A percentile compares a stretch with the other conserved stretches of the same genome.
Conservation (phyloP, 2,797 vertebrate species). For the Poeciliopsis infans region DNA sequence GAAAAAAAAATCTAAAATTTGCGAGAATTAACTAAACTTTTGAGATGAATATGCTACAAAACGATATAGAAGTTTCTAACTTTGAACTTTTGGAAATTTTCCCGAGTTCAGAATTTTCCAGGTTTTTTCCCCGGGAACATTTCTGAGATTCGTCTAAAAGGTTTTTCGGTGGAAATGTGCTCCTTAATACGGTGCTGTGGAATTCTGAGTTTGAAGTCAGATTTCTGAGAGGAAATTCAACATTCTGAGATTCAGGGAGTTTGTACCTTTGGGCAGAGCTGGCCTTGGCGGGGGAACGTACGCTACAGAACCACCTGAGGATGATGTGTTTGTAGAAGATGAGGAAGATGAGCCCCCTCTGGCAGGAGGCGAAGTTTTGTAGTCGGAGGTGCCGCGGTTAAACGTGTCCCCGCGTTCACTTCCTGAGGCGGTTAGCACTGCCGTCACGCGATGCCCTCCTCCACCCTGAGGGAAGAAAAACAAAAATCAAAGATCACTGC, state of each 20-base stretch:
- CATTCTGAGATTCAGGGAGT: not conserved
- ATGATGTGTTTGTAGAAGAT: slow-evolving; percentile 52
- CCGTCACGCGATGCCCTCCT: slow-evolving; percentile 16
- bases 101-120: too few species aligned
- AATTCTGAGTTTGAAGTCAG: not conserved
- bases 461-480: slow-evolving; percentile 37
- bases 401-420: slow-evolving; percentile 66
- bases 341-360: slow-evolving; percentile 61
- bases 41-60: too few species aligned
- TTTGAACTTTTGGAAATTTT: too few species aligned
- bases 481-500: slow-evolving; percentile 7
- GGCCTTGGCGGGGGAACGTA: slow-evolving; percentile 56
- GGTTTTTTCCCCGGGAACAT: too few species aligned
- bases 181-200: too few species aligned
- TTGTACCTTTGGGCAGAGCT: slow-evolving; percentile 78
- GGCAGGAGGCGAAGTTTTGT: slow-evolving; percentile 11
- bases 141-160: too few species aligned
- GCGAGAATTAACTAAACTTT: too few species aligned
- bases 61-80: too few species aligned
- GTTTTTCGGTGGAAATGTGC: too few species aligned
- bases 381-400: slow-evolving; percentile 40
- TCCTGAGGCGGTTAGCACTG: slow-evolving; percentile 51
- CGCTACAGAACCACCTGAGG: slow-evolving; percentile 54
- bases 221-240: not conserved
- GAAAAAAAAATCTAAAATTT: too few species aligned